phyloP scores from a whole-genome alignment of 2,113 vertebrate species.

The Dasyornis broadbenti region DNA sequence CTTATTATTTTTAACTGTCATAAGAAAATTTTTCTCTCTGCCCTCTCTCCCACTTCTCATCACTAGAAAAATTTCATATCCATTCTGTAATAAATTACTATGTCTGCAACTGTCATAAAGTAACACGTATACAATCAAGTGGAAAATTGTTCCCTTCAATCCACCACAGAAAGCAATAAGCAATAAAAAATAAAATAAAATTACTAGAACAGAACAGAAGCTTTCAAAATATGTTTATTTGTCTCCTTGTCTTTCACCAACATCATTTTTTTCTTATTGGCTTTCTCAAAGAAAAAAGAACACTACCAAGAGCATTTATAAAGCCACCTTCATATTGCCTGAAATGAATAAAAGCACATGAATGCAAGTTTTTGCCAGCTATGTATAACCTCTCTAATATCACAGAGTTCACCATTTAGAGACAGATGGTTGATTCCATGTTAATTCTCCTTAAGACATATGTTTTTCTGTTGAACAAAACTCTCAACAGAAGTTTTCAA shows the following conservation, averaged over 20 bases:
- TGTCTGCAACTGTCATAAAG: not conserved
- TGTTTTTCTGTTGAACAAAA: not conserved
- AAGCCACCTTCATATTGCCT: not conserved
- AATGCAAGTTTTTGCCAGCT: not conserved
- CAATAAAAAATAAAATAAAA: not conserved
- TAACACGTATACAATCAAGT: not conserved
- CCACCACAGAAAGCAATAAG: not conserved
- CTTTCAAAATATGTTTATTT: not conserved
- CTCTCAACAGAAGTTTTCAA: not conserved
- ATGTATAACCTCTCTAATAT: not conserved
- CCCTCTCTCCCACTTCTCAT: not conserved
- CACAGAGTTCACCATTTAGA: not conserved
- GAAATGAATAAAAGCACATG: not conserved
- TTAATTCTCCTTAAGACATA: not conserved
- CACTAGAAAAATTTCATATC: not conserved
- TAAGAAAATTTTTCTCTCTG: not conserved
- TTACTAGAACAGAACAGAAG: not conserved
- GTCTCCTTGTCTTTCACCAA: not conserved
- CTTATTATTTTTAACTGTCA: not conserved
- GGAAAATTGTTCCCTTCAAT: not conserved
- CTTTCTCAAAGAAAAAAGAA: not conserved
- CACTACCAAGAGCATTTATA: not conserved
- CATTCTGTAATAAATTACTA: not conserved
- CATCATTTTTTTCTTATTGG: not conserved
- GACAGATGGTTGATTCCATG: not conserved